phyloP scores from a whole-genome alignment of 2,113 vertebrate species.

The Cebus imitator region DNA sequence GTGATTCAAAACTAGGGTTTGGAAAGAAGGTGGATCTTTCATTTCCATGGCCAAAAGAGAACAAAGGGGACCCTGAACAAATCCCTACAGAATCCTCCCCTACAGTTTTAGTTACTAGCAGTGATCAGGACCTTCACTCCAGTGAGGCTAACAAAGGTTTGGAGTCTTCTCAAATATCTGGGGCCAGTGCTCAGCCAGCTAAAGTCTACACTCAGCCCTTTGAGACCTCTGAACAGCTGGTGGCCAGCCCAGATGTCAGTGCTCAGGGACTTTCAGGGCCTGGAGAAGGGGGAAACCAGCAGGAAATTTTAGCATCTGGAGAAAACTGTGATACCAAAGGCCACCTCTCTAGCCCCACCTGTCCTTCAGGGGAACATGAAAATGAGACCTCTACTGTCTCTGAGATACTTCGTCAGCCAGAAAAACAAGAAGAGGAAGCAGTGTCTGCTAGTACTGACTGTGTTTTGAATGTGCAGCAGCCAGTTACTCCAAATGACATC shows the following conservation, averaged over 20 bases:
- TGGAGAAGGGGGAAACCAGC: conserved; percentile 51
- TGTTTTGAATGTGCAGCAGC: conserved; percentile 78
- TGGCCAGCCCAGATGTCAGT: not conserved
- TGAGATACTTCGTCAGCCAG: conserved; percentile 77
- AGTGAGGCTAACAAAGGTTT: conserved; percentile 68
- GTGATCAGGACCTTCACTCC: conserved; percentile 72
- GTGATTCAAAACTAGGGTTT: conserved; percentile 83
- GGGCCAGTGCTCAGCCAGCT: conserved; percentile 60
- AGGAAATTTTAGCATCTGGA: conserved; percentile 77
- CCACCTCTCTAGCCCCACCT: not conserved
- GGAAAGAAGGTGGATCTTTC: conserved; percentile 88
- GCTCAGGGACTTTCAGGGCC: conserved; percentile 13
- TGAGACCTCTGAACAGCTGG: conserved; percentile 53
- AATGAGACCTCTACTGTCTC: conserved; percentile 78
- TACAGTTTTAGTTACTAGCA: conserved; percentile 81
- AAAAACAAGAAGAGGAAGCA: conserved; percentile 36
- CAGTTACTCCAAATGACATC: conserved; percentile 81
- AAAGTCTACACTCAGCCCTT: conserved; percentile 31
- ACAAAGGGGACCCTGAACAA: conserved; percentile 78
- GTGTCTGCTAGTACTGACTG: not conserved
- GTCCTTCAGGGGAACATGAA: conserved; percentile 74
- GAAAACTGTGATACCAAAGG: conserved; percentile 67
- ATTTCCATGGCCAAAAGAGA: conserved; percentile 89
- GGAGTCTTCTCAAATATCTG: conserved; percentile 65
- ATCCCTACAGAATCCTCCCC: conserved; percentile 75